These are phyloP conservation scores for Adineta ricciae DNA, from an alignment of 2,888 invertebrate species.

Conservation along the genomic window DNA sequence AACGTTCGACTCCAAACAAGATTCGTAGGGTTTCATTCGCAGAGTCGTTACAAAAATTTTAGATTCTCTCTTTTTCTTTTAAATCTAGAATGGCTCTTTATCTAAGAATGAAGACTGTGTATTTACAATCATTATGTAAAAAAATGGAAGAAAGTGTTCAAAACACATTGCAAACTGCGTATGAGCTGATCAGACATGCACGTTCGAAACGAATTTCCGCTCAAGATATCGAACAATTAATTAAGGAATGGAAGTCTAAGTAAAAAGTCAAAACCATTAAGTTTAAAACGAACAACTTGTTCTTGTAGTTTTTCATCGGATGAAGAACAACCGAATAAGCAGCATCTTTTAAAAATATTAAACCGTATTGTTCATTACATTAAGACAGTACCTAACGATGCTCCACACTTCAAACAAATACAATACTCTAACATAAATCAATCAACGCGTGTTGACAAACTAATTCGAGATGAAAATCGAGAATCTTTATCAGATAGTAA, in stretches of 20 bases:
- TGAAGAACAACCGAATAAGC: neutral
- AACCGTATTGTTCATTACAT: neutral
- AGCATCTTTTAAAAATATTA: neutral
- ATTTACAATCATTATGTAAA: neutral
- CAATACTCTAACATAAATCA: neutral
- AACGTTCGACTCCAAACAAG: neutral
- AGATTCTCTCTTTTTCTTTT: no score
- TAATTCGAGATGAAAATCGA: neutral
- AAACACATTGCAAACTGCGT: neutral
- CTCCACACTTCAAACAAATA: neutral
- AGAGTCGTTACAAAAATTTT: no score
- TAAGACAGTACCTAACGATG: neutral
- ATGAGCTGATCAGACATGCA: neutral
- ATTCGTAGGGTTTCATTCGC: neutral
- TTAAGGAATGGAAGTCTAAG: neutral
- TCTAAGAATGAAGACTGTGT: neutral
- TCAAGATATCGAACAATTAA: neutral
- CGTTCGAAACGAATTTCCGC: neutral
- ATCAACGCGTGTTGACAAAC: neutral
- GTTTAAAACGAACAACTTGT: no score
- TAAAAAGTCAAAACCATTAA: neutral
- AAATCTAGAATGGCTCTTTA: neutral
- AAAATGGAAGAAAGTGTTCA: neutral
- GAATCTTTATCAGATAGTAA: neutral
- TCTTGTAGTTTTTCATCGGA: neutral